phyloP scores from a whole-genome alignment of 23 tunicate genomes.

The Corella eumyota region DNA sequence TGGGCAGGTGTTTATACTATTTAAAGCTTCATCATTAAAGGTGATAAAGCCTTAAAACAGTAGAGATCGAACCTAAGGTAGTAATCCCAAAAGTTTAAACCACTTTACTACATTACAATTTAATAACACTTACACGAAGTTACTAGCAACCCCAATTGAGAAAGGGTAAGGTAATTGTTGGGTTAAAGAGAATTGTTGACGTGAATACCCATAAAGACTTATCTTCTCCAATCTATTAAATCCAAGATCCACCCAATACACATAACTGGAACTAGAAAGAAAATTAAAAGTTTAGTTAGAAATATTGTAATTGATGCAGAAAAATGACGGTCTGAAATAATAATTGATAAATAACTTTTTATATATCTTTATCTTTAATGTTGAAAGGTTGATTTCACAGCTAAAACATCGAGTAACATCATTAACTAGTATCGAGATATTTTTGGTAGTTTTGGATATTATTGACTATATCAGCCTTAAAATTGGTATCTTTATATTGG shows the following conservation, averaged over 20 bases:
- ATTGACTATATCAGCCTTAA: too few species aligned
- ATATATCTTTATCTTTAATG: too few species aligned
- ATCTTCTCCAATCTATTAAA: constrained; percentile 46
- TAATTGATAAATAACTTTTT: too few species aligned
- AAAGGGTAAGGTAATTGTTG: constrained; percentile 14
- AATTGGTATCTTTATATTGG: too few species aligned
- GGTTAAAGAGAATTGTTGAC: constrained; percentile 22
- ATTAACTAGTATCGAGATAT: not conserved
- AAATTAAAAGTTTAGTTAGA: not conserved
- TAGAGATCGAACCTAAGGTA: too few species aligned
- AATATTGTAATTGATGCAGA: too few species aligned
- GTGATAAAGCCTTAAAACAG: not conserved
- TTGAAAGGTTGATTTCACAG: too few species aligned
- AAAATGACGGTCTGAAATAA: too few species aligned
- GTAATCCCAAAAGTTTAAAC: too few species aligned
- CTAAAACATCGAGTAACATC: too few species aligned
- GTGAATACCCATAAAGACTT: constrained; percentile 19
- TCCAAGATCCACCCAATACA: constrained; percentile 46
- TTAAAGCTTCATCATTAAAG: not conserved
- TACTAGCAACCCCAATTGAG: constrained; percentile 11
- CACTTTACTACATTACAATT: too few species aligned
- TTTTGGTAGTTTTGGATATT: not conserved
- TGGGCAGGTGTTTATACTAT: not conserved
- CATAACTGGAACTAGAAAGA: constrained; percentile 14
- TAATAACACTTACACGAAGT: constrained; percentile 32